Base-by-base conservation (phyloP, 2,888 invertebrate genomes). In the Octonoba sinensis region DNA sequence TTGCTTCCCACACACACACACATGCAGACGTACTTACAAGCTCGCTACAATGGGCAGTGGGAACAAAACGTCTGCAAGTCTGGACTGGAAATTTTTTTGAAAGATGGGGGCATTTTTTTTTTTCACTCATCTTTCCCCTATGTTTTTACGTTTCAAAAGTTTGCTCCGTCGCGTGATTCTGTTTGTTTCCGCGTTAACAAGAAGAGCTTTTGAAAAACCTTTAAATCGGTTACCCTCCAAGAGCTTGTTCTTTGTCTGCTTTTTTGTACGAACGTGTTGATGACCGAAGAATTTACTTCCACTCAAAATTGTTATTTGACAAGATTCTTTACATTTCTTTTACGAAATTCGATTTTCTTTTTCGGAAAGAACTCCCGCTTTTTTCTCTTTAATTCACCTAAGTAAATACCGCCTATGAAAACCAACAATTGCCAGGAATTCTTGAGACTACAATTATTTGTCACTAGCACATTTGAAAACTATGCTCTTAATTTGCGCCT, bases 21-120 rank as follows among this genome's bases (percentile, higher is more conserved):
- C 59, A 65, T 24, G 46, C 56, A 56, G 57, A 49, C 57, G 74
- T 54, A 67, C 51, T 60, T 75, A 60, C 51, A 20, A 49, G 27
- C 49, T 27, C 15, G 22, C 16, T 72, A 79, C 78, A 79, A 79
- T 79, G 67, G 78, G 16, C 60, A 57, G 64, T 66, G 66, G 66
- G 66, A 79, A 79, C 78, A 79, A 79, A 72, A 79, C 66, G 66
- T 49, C 60, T 79, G 66, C 54, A 67, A 44, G 44, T n/a, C 46
- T 62, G 27, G 44, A 15, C 24, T 62, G 18, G 20, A 18, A 62
- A 6, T 62, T 62, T 62, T 62, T 62, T 44, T 44, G 16, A 20
- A 20, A 13, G 18, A 54, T 54, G n/a, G 22, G 13, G 57, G 18
- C n/a, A 54, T 11, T 20, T 62, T 62, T 62, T 62, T 62, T 62